These are phyloP conservation scores for Sinosuthora webbiana DNA, from an alignment of 2,113 vertebrate species.

Conservation along the genomic window DNA sequence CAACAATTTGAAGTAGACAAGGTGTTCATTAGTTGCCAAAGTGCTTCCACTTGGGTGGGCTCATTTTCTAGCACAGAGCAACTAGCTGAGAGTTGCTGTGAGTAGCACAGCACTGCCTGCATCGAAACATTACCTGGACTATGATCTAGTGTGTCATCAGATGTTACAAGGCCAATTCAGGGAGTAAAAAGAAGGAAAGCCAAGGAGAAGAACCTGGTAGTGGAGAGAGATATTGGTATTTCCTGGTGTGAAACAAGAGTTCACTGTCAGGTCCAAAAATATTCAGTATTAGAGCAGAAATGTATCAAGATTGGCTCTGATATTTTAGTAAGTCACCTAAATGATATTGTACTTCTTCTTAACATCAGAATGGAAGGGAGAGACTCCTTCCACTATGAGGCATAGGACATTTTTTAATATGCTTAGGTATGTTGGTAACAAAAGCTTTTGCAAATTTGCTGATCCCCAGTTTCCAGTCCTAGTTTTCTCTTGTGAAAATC, in stretches of 20 bases:
- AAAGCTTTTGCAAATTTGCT: neutral
- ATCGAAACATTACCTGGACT: neutral
- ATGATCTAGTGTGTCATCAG: no score
- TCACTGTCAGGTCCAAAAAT: neutral
- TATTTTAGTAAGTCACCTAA: neutral
- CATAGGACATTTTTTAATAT: neutral
- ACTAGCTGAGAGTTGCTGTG: neutral
- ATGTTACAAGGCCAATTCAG: neutral
- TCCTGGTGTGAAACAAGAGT: neutral
- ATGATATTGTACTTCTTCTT: neutral
- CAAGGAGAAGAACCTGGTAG: neutral
- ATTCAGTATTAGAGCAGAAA: neutral
- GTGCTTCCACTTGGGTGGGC: rapidly evolving
- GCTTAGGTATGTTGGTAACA: neutral
- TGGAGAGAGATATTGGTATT: neutral
- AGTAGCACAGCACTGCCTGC: neutral
- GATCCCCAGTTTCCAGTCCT: neutral
- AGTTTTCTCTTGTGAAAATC: neutral
- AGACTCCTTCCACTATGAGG: neutral
- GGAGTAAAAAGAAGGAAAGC: neutral
- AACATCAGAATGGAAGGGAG: neutral
- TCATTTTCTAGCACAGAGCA: neutral
- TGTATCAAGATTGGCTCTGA: neutral
- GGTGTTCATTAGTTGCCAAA: neutral
- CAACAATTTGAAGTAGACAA: neutral